Base-by-base conservation (phyloP, 2,113 vertebrate species). In the Anarrhichthys ocellatus region DNA sequence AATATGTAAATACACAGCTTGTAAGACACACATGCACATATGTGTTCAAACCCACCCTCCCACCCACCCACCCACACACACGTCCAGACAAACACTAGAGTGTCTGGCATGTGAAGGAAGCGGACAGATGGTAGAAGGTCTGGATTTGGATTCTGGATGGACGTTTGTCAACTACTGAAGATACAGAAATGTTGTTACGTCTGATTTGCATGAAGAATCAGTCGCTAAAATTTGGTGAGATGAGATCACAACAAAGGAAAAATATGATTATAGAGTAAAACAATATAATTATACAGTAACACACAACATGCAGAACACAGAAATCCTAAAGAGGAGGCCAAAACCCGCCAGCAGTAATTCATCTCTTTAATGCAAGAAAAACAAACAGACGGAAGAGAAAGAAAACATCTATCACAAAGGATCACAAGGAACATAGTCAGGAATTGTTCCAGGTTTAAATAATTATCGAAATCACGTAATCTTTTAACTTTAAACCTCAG, bases 101-200 rank as follows among this genome's bases (percentile, higher is more conserved):
- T 46, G 29, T 73, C 77, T 91, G 86, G 83, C 73, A 9, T 82
- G 73, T 73, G 74, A 80, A 67, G 80, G 79, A 54, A 81, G 70
- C 38, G 17, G 77, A 77, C 92, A 93, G 91, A 93, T 93, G 89
- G 91, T 34, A 7, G 24, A 85, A 61, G 59, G 88, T 81, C 82
- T 86, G 85, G 66, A 76, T 86, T 42, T 62, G n/a, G 44, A 85
- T 73, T 76, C 46, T 76, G 42, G 52, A 79, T 61, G 78, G 73
- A 80, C 17, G 42, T 78, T 87, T 73, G 80, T 88, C 84, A 83
- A 44, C 34, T 80, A 56, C 79, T 42, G 54, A 74, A 81, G 73
- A 85, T 42, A 34, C 62, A 65, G 24, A 74, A 86, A 86, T 73
- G 69, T 65, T 73, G 73, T 86, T 81, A 79, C 0, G 5, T 67